Conservation (phyloP, 2,888 invertebrate species). For the Fragum sueziense region DNA sequence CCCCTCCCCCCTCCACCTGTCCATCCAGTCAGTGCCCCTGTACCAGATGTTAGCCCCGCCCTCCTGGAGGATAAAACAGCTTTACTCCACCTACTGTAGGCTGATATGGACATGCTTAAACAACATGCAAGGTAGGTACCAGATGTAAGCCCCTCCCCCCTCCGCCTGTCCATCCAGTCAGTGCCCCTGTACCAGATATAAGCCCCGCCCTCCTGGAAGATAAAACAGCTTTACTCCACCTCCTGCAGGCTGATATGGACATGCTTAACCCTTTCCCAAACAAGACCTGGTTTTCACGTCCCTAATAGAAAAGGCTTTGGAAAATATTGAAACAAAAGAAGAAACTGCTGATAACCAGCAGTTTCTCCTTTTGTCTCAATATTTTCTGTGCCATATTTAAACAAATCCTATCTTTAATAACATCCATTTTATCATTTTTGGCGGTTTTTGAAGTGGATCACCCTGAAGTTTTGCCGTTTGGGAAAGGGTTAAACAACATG, state of each 20-base stretch:
- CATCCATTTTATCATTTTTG: too few species aligned
- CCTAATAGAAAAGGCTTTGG: too few species aligned
- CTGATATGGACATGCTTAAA: conserved; percentile 83
- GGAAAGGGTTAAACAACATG: conserved; percentile 81
- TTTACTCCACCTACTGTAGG: conserved; percentile 82
- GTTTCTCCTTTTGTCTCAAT: too few species aligned
- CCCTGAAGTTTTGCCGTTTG: too few species aligned
- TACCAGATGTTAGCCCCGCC: conserved; percentile 82
- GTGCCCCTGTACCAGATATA: conserved; percentile 83
- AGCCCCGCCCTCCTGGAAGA: conserved; percentile 78
- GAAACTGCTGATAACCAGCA: too few species aligned
- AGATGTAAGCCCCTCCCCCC: conserved; percentile 85
- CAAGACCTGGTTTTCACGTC: too few species aligned
- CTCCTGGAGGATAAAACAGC: conserved; percentile 80
- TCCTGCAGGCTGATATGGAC: conserved; percentile 83
- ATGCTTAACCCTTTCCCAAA: conserved; percentile 82
- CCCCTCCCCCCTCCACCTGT: conserved; percentile 86
- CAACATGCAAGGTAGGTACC: conserved; percentile 81
- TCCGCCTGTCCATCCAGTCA: conserved; percentile 84
- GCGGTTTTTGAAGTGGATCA: too few species aligned
- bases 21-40: conserved; percentile 82
- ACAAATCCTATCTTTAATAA: too few species aligned
- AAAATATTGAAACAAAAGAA: too few species aligned
- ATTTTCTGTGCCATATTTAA: too few species aligned
- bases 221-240: conserved; percentile 82